These are phyloP conservation scores for Pyrrhosoma nymphula DNA, from an alignment of 2,888 invertebrate species.

Conservation along the genomic window DNA sequence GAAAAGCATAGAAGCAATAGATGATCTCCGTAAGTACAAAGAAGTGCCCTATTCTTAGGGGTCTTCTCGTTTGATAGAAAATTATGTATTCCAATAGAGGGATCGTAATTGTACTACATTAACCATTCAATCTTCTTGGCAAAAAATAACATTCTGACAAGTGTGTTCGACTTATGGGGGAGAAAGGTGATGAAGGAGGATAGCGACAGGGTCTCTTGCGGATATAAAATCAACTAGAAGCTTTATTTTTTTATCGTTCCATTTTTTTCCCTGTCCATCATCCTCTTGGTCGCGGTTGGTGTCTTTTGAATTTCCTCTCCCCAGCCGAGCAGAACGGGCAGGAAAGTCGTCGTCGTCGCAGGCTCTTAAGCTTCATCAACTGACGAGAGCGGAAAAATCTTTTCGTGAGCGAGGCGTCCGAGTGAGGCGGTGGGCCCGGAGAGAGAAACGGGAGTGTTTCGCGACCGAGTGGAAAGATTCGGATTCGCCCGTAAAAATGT, in stretches of 20 bases:
- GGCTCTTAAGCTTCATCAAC: background rate
- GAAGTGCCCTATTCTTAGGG: too few species aligned
- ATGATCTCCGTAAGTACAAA: too few species aligned
- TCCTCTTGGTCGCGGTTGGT: background rate
- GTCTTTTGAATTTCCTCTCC: background rate
- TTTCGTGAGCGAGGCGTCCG: background rate
- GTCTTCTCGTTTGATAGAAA: too few species aligned
- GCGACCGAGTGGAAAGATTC: constrained; percentile 5
- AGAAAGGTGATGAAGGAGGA: background rate
- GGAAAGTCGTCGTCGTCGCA: background rate
- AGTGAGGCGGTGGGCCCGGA: background rate
- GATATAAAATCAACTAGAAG: background rate
- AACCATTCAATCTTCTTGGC: too few species aligned
- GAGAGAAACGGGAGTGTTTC: background rate
- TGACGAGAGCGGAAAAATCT: background rate
- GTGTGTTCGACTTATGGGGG: too few species aligned
- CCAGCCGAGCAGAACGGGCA: constrained; percentile 7
- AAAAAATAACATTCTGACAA: too few species aligned
- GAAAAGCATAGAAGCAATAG: too few species aligned
- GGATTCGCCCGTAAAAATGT: background rate
- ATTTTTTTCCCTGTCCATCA: background rate
- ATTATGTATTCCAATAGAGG: too few species aligned
- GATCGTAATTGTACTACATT: too few species aligned
- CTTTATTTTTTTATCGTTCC: background rate
- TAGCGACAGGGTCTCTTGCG: background rate